phyloP scores from a whole-genome alignment of 2,888 invertebrate species.

The Eupithecia abbreviata region DNA sequence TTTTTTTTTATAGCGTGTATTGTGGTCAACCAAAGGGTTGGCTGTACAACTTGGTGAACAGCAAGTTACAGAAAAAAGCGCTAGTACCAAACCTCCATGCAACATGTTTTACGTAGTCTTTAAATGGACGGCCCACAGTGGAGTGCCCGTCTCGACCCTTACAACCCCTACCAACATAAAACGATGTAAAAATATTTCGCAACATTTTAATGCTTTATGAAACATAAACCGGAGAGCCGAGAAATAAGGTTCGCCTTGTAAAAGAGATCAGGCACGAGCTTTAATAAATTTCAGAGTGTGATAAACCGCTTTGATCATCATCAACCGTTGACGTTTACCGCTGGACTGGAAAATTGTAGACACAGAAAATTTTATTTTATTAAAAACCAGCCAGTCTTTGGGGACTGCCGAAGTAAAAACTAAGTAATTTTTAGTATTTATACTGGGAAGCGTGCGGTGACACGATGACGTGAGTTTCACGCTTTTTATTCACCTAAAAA shows the following conservation, averaged over 20 bases:
- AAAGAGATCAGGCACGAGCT: constrained; percentile 39
- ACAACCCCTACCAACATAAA: background rate
- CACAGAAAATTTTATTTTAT: background rate
- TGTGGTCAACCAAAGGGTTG: background rate
- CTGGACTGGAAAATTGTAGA: background rate
- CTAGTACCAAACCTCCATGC: background rate
- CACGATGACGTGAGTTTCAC: no score
- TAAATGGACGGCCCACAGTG: background rate
- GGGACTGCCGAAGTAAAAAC: no score
- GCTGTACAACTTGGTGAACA: background rate
- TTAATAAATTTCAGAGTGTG: constrained; percentile 37
- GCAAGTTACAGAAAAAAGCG: background rate
- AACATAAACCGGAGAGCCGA: constrained; percentile 26
- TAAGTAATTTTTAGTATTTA: no score
- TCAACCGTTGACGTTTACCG: background rate
- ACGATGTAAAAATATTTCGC: constrained; percentile 6
- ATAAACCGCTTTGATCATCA: constrained; percentile 25
- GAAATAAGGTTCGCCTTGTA: constrained; percentile 35
- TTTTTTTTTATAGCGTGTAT: no score
- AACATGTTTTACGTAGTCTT: background rate
- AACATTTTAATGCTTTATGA: constrained; percentile 19
- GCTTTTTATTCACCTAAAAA: no score
- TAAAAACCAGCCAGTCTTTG: no score
- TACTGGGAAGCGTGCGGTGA: no score
- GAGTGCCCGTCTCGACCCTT: background rate